These are phyloP conservation scores for Dryocosmus kuriphilus DNA, from an alignment of 2,888 invertebrate species.

Conservation along the genomic window DNA sequence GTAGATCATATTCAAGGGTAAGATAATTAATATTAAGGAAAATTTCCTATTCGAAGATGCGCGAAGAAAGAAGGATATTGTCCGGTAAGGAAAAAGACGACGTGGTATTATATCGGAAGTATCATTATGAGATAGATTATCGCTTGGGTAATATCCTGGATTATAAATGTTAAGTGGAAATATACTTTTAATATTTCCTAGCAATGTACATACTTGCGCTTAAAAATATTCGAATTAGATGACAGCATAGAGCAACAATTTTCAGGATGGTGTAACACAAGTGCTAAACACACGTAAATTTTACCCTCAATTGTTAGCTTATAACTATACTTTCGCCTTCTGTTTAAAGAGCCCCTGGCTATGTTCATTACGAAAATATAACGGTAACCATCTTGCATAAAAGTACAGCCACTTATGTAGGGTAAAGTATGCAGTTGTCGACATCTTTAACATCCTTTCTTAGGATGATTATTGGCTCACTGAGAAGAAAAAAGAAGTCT, in stretches of 20 bases:
- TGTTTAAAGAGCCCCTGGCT: not conserved
- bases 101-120: no score
- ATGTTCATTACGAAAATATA: not conserved
- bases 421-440: conserved; percentile 6
- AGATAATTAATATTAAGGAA: no score
- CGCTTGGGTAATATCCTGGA: no score
- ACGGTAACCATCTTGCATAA: not conserved
- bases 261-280: not conserved
- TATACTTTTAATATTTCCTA: not conserved
- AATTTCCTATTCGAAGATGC: no score
- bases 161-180: no score
- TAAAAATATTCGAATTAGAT: not conserved
- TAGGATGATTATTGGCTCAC: not conserved
- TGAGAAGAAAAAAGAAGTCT: not conserved
- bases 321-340: not conserved
- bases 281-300: no score
- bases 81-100: no score
- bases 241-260: not conserved
- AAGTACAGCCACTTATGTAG: not conserved
- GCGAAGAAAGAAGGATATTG: no score
- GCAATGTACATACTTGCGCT: not conserved
- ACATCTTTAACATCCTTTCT: not conserved
- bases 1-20: no score
- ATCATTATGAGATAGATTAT: no score
- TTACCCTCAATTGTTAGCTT: not conserved